Conservation (phyloP, 2,113 vertebrate species). For the Odocoileus hemionus region DNA sequence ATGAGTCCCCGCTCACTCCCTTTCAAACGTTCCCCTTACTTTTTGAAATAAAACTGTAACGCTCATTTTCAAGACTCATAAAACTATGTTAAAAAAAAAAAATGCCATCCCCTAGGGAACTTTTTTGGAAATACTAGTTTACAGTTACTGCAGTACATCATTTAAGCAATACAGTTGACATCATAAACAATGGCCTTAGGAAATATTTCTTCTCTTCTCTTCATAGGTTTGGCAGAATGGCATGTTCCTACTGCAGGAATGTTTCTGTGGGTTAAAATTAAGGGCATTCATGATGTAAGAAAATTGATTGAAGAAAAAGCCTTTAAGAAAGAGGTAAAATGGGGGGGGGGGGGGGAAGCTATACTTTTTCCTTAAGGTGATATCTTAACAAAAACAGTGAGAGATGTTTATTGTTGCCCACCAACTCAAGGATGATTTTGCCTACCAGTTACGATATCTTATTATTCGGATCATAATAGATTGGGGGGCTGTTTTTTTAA, state of each 20-base stretch:
- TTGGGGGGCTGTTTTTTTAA: not conserved
- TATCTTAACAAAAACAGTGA: not conserved
- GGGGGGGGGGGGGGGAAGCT: not conserved
- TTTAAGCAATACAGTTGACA: not conserved
- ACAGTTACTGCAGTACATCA: not conserved
- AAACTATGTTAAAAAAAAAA: not conserved
- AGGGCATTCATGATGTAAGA: conserved; percentile 87
- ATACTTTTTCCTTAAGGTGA: not conserved
- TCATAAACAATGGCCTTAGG: not conserved
- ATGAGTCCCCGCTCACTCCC: not conserved
- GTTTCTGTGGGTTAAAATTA: conserved; percentile 97
- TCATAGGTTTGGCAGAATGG: conserved; percentile 92
- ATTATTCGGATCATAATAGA: not conserved
- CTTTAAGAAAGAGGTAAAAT: conserved; percentile 89
- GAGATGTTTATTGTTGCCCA: not conserved
- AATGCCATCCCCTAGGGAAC: not conserved
- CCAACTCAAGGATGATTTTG: not conserved
- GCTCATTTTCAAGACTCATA: not conserved
- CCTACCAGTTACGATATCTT: not conserved
- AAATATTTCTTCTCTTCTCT: not conserved
- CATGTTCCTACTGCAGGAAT: conserved; percentile 90
- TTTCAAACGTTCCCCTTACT: not conserved
- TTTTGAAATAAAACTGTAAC: not conserved
- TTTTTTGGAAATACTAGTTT: not conserved
- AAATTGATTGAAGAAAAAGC: conserved; percentile 91